Percentiles rank a stretch among this genome's conserved stretches.
Evolutionary conservation across 2,888 invertebrate species (phyloP).

Genomic region (Argyra leucocephala): DNA sequence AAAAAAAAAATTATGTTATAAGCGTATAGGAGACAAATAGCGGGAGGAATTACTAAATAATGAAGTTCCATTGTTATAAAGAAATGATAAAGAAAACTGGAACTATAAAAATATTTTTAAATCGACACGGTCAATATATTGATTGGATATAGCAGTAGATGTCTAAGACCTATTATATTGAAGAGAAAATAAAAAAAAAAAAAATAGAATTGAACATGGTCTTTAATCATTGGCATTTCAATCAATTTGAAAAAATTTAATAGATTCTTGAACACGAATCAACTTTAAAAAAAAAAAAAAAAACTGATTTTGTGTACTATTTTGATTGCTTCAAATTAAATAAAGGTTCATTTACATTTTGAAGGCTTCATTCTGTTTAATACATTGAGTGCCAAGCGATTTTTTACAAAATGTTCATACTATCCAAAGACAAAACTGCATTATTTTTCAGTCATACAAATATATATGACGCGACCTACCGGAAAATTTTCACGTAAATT

Average conservation of each 20-base stretch:
- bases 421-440: no score
- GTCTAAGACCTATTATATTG: neutral
- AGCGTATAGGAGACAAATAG: neutral
- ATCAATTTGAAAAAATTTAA: conserved; percentile 1
- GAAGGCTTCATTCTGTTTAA: no score
- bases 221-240: neutral
- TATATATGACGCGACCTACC: no score
- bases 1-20: no score
- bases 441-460: no score
- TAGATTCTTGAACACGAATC: neutral
- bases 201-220: neutral
- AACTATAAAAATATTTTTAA: neutral
- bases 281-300: no score
- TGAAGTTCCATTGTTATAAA: neutral
- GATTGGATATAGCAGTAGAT: neutral
- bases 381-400: no score
- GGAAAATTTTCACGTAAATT: no score
- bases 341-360: no score
- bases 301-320: no score
- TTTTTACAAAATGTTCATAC: no score
- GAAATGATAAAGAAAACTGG: neutral
- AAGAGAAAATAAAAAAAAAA: neutral
- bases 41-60: neutral
- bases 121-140: neutral
- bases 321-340: no score